Conservation (phyloP, 2,888 invertebrate species). For the Chrysolina americana region DNA sequence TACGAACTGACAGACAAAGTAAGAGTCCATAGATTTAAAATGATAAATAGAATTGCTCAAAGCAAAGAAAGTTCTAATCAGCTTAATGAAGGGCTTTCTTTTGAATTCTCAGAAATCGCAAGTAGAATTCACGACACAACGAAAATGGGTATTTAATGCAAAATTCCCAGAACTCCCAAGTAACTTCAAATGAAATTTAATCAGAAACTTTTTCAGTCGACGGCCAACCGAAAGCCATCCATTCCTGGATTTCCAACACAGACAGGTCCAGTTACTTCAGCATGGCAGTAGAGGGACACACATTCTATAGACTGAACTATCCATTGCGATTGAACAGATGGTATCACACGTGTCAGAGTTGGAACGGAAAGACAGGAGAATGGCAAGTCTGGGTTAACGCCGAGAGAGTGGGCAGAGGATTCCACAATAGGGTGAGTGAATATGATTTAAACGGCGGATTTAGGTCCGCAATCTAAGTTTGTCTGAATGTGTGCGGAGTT, state of each 20-base stretch:
- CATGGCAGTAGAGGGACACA: slow-evolving; percentile 86
- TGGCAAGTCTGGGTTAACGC: slow-evolving; percentile 93
- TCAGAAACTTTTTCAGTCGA: slow-evolving; percentile 74
- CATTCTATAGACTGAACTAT: slow-evolving; percentile 83
- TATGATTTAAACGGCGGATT: neutral
- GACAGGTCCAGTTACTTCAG: slow-evolving; percentile 87
- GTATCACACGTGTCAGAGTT: slow-evolving; percentile 91
- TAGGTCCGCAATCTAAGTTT: neutral
- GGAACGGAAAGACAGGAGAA: slow-evolving; percentile 91
- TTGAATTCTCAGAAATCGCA: neutral
- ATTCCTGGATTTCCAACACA: slow-evolving; percentile 86
- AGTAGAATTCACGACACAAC: neutral
- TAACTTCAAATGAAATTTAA: neutral
- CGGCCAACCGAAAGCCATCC: slow-evolving; percentile 81
- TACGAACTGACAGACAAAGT: no score
- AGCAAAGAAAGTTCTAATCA: no score
- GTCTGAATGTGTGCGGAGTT: neutral
- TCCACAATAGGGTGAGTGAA: slow-evolving; percentile 84
- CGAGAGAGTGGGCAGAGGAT: slow-evolving; percentile 88
- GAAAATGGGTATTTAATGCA: neutral
- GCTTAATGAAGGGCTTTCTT: no score
- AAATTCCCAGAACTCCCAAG: neutral
- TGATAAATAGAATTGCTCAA: no score
- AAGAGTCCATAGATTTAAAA: no score
- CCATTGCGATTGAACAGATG: slow-evolving; percentile 80